A percentile compares a stretch with the other conserved stretches of the same genome.
These are phyloP conservation scores for Sebastes jordani DNA, from an alignment of 2,797 vertebrate genomes.

Conservation along the genomic window DNA sequence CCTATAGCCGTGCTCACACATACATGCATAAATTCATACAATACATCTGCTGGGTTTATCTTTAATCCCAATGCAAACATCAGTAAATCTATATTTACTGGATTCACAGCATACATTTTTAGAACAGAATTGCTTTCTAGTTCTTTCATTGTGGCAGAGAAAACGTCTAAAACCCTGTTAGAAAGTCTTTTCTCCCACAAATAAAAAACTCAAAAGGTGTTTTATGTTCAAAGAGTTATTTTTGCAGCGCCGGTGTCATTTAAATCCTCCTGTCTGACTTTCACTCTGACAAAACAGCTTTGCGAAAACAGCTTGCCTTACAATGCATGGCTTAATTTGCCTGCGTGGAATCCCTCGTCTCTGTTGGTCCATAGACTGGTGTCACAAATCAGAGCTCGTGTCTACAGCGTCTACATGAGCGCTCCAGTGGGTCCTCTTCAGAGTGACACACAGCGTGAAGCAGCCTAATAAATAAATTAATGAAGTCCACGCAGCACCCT, in stretches of 20 bases:
- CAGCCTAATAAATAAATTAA: conserved; percentile 70
- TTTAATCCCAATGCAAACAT: conserved; percentile 34
- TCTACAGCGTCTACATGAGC: conserved; percentile 33
- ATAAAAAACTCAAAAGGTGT: conserved; percentile 33
- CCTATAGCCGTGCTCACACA: too few relatives aligned
- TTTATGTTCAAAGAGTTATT: conserved; percentile 63
- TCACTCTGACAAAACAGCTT: conserved; percentile 40
- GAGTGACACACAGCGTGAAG: conserved; percentile 43
- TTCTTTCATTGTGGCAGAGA: conserved; percentile 21
- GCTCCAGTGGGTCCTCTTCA: conserved; percentile 23
- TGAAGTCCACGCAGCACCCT: conserved; percentile 6
- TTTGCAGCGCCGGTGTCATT: conserved; percentile 44
- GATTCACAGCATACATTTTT: conserved; percentile 30
- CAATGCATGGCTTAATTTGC: conserved; percentile 65
- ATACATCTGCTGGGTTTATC: conserved; percentile 11
- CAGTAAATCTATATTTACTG: conserved; percentile 33
- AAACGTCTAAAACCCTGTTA: conserved; percentile 7
- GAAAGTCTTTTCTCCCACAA: conserved; percentile 34
- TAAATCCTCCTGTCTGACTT: conserved; percentile 58
- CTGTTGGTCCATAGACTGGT: conserved; percentile 32
- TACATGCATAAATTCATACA: background rate
- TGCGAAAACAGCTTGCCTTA: conserved; percentile 51
- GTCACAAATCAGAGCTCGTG: conserved; percentile 48
- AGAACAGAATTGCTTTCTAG: conserved; percentile 9
- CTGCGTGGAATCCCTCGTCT: conserved; percentile 45